Percentiles rank a stretch among this genome's conserved stretches.
phyloP scores from a whole-genome alignment of 2,888 invertebrate species.

The Acronicta leporina region DNA sequence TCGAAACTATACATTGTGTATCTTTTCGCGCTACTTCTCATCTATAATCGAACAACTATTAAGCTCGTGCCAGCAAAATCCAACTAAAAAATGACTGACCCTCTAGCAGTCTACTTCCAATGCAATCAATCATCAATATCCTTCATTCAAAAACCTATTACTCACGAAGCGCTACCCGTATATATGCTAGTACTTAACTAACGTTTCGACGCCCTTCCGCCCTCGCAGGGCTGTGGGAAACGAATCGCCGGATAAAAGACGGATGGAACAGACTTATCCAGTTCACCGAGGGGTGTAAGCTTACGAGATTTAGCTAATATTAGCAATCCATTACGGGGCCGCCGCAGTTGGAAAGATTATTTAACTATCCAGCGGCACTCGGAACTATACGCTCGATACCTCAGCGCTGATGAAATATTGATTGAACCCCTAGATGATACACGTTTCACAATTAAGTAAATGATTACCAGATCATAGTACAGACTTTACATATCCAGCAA shows the following conservation, averaged over 20 bases:
- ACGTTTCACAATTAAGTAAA: slow-evolving; percentile 21
- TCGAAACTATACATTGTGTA: not conserved
- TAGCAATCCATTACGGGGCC: slow-evolving; percentile 84
- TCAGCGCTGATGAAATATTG: slow-evolving; percentile 54
- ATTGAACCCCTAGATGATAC: slow-evolving; percentile 44
- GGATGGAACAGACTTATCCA: slow-evolving; percentile 80
- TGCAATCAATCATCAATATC: slow-evolving; percentile 58
- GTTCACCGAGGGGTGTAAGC: slow-evolving; percentile 72
- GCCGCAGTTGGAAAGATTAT: slow-evolving; percentile 60
- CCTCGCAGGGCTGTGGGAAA: slow-evolving; percentile 64
- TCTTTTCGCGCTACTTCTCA: slow-evolving; percentile 4
- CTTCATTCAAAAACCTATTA: slow-evolving; percentile 54
- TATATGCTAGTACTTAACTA: slow-evolving; percentile 55
- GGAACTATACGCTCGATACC: slow-evolving; percentile 49
- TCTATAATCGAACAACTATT: slow-evolving; percentile 14
- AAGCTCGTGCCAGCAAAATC: slow-evolving; percentile 17
- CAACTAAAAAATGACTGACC: slow-evolving; percentile 42
- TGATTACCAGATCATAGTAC: slow-evolving; percentile 15
- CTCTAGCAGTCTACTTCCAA: slow-evolving; percentile 43
- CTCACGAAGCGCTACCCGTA: slow-evolving; percentile 32
- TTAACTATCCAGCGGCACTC: slow-evolving; percentile 52
- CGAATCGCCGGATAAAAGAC: slow-evolving; percentile 82
- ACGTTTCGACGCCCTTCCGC: slow-evolving; percentile 63
- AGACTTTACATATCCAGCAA: not conserved
- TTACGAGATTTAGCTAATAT: slow-evolving; percentile 87